A percentile compares a stretch with the other conserved stretches of the same genome.
Conservation (phyloP, 2,113 vertebrate genomes). For the Corythaixoides concolor region DNA sequence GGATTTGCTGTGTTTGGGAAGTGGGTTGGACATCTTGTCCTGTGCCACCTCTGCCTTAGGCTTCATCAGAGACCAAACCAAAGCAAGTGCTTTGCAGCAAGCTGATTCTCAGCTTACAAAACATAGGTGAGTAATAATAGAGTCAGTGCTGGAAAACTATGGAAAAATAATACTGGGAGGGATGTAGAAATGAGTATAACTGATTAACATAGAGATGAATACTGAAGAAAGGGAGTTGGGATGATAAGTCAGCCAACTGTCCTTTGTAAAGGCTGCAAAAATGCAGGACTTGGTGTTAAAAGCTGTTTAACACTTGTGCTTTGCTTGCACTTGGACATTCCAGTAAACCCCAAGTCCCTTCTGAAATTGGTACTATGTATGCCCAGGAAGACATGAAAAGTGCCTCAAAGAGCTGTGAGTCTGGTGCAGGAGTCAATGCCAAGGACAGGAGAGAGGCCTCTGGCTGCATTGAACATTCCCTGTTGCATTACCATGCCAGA, state of each 20-base stretch:
- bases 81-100: not conserved
- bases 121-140: not conserved
- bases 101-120: not conserved
- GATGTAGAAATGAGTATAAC: not conserved
- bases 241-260: not conserved
- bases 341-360: not conserved
- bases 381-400: fast-evolving
- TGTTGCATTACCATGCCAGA: not conserved
- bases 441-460: not conserved
- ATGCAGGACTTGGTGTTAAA: not conserved
- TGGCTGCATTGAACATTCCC: not conserved
- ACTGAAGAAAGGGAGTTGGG: not conserved
- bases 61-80: not conserved
- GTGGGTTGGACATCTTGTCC: fast-evolving
- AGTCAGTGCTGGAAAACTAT: not conserved
- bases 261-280: not conserved
- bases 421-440: not conserved
- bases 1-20: not conserved
- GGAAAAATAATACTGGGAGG: not conserved
- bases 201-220: not conserved
- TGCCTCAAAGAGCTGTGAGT: not conserved
- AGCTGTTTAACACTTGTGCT: not conserved
- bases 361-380: not conserved
- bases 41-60: not conserved
- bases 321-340: not conserved